Base-by-base conservation (phyloP, 2,797 vertebrate species). In the Gorsachius magnificus region DNA sequence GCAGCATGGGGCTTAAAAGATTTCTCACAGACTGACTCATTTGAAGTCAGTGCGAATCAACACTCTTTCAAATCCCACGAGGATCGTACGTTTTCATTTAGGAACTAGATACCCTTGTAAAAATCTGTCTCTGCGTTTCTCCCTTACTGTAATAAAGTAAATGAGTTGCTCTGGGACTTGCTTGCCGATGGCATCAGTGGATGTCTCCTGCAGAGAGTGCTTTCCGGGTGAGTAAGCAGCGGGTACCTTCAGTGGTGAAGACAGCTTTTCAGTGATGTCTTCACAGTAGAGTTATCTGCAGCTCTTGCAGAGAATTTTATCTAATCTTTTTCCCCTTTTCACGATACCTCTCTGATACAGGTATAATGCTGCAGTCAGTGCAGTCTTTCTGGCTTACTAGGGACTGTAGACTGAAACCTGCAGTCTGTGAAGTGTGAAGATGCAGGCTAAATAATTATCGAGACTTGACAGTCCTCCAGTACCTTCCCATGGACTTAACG, bases 11-110 rank as follows among this genome's bases (percentile, higher is more conserved):
- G 25, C 46, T 83, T 78, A 68, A 79, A 79, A 96, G 38, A 69
- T 91, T 91, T 95, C 89, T 83, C 85, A 95, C 65, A 86, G 70
- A 36, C 76, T 83, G 93, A 92, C 54, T 96, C 76, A 90, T 65
- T 76, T 69, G 56, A 81, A 95, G 74, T 92, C 35, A 41, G 72
- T 89, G 87, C 87, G 85, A 93, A 90, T 79, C 61, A 12, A 41
- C 36, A 36, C 50, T 72, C 82, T 78, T 86, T 86, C 76, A 93
- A 76, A 81, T 96, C 85, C 80, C 85, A 63, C 33, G 45, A 88
- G 89, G 83, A 90, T 70, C 0, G 0, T 63, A 35, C 5, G 0
- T 87, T 95, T 95, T 91, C 82, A 88, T 95, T 93, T 89, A 64
- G 61, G 50, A 92, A 64, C 82, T 83, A 85, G 69, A 88, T 87